Conservation (phyloP, 2,888 invertebrate species). For the Lysandra bellargus region DNA sequence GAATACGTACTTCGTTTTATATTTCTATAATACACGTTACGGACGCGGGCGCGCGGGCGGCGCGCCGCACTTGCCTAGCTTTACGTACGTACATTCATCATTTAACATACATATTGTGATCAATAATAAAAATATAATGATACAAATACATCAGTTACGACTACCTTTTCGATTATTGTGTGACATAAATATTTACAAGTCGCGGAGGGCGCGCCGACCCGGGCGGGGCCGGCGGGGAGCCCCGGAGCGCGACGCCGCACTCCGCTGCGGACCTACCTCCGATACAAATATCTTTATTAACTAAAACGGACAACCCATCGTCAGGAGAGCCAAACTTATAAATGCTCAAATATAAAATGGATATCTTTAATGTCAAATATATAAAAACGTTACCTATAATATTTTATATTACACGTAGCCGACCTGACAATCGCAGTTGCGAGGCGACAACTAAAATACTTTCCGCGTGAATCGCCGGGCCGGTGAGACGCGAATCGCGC, state of each 20-base stretch:
- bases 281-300: constrained; percentile 71
- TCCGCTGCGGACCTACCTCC: constrained; percentile 39
- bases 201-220: constrained; percentile 68
- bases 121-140: constrained; percentile 80
- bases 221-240: constrained; percentile 35
- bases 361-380: constrained; percentile 66
- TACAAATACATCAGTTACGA: constrained; percentile 76
- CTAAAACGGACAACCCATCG: constrained; percentile 67
- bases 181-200: constrained; percentile 80
- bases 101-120: constrained; percentile 77
- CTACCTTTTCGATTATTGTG: constrained; percentile 79
- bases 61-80: constrained; percentile 49
- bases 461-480: constrained; percentile 42
- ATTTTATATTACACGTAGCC: constrained; percentile 59
- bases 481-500: background rate
- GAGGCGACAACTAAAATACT: constrained; percentile 51
- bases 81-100: constrained; percentile 60
- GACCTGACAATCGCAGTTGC: constrained; percentile 57
- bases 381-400: constrained; percentile 56
- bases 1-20: constrained; percentile 72
- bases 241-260: constrained; percentile 39
- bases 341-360: constrained; percentile 67
- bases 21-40: constrained; percentile 66
- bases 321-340: constrained; percentile 69
- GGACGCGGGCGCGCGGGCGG: constrained; percentile 45